Conservation (phyloP, 2,113 vertebrate genomes). For the Zeus faber region DNA sequence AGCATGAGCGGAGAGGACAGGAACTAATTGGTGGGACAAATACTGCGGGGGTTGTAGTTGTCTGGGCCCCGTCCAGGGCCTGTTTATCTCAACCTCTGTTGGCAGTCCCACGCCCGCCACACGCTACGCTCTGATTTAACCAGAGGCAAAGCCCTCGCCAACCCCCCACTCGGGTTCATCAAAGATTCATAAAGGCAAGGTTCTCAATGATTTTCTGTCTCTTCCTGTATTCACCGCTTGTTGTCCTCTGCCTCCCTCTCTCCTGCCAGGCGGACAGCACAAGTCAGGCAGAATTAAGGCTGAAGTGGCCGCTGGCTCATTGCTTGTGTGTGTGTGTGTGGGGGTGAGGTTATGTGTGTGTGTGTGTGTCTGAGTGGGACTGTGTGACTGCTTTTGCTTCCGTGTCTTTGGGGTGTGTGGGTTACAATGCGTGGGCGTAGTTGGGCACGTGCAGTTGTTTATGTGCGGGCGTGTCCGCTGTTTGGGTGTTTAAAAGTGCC, state of each 20-base stretch:
- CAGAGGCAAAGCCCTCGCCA: constrained; percentile 82
- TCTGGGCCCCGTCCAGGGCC: constrained; percentile 83
- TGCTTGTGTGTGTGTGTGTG: constrained; percentile 59
- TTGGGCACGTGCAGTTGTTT: too few relatives aligned
- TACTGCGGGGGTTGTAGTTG: constrained; percentile 80
- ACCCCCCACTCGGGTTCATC: constrained; percentile 78
- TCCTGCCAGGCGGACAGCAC: constrained; percentile 85
- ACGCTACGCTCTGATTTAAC: constrained; percentile 92
- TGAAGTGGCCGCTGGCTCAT: constrained; percentile 76
- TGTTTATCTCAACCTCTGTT: constrained; percentile 92
- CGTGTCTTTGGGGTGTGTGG: too few relatives aligned
- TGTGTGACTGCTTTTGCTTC: too few relatives aligned
- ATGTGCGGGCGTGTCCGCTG: too few relatives aligned
- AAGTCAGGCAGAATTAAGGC: constrained; percentile 90
- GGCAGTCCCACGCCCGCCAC: constrained; percentile 85
- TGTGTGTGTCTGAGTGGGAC: constrained; percentile 38
- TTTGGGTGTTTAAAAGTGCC: background rate
- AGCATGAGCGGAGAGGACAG: constrained; percentile 73
- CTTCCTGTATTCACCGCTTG: constrained; percentile 93
- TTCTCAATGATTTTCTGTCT: constrained; percentile 99
- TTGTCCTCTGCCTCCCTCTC: constrained; percentile 88
- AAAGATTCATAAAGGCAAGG: constrained; percentile 97
- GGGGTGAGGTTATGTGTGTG: constrained; percentile 4
- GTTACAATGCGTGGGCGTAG: constrained; percentile 27
- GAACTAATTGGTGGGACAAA: constrained; percentile 85